phyloP scores from a whole-genome alignment of 2,113 vertebrate genomes.

The Phyllostomus discolor region DNA sequence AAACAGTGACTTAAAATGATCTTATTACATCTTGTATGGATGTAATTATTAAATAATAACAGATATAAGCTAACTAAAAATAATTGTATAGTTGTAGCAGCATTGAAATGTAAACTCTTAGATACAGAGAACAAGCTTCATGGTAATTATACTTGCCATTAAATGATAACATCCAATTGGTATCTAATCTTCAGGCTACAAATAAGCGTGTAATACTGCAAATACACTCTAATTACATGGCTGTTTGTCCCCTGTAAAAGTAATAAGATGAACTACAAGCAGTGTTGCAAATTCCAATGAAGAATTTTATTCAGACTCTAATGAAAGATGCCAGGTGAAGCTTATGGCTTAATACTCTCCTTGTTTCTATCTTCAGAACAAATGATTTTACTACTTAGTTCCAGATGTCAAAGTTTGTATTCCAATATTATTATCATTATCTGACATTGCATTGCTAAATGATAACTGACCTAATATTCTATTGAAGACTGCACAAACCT shows the following conservation, averaged over 20 bases:
- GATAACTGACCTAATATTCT: slow-evolving; percentile 30
- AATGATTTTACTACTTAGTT: slow-evolving; percentile 58
- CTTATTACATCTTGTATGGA: neutral
- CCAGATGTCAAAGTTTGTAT: slow-evolving; percentile 62
- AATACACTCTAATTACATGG: slow-evolving; percentile 75
- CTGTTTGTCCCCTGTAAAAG: slow-evolving; percentile 70
- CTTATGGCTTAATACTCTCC: slow-evolving; percentile 53
- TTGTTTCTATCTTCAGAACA: slow-evolving; percentile 51
- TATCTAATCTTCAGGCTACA: slow-evolving; percentile 71
- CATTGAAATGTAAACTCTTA: slow-evolving; percentile 47
- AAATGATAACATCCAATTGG: slow-evolving; percentile 69
- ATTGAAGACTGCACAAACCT: neutral
- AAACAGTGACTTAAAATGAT: slow-evolving; percentile 30
- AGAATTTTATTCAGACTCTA: slow-evolving; percentile 65
- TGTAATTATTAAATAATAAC: slow-evolving; percentile 61
- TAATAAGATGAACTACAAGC: slow-evolving; percentile 70
- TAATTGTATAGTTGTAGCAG: slow-evolving; percentile 36
- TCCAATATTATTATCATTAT: slow-evolving; percentile 48
- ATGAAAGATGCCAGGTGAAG: slow-evolving; percentile 64
- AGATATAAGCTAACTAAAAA: slow-evolving; percentile 31
- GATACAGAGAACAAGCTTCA: slow-evolving; percentile 50
- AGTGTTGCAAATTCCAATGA: slow-evolving; percentile 69
- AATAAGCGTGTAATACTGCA: slow-evolving; percentile 70
- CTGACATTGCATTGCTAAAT: slow-evolving; percentile 8
- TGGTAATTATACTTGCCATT: slow-evolving; percentile 70